These are phyloP conservation scores for Cyprinus carpio DNA, from an alignment of 2,113 vertebrate species.

Conservation along the genomic window DNA sequence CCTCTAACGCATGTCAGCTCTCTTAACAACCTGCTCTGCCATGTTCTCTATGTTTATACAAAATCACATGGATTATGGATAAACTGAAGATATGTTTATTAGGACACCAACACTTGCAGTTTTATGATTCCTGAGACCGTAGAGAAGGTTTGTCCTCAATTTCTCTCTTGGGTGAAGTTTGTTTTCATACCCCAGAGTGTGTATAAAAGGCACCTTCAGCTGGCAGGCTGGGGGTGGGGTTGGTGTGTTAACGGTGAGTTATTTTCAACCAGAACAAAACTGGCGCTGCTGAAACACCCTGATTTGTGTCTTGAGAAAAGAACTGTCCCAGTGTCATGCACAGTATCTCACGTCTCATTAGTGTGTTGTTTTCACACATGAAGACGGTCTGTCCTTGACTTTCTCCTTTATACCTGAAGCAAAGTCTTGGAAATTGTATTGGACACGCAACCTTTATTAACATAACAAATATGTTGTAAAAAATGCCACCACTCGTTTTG, in stretches of 20 bases:
- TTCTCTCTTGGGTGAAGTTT: constrained; percentile 50
- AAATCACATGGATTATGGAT: background rate
- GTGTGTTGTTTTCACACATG: too few relatives aligned
- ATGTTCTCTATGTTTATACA: background rate
- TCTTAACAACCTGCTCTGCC: background rate
- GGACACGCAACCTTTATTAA: background rate
- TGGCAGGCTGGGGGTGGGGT: constrained; percentile 21
- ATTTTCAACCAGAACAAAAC: constrained; percentile 53
- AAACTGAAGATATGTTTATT: background rate
- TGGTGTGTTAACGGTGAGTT: constrained; percentile 26
- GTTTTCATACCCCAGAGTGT: constrained; percentile 16
- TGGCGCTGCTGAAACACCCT: constrained; percentile 31
- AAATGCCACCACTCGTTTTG: background rate
- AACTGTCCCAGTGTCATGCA: constrained; percentile 7
- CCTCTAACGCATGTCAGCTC: constrained; percentile 18
- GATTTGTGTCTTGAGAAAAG: constrained; percentile 31
- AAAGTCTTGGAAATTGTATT: background rate
- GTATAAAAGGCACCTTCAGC: constrained; percentile 59
- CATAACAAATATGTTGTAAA: background rate
- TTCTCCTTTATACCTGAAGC: too few relatives aligned
- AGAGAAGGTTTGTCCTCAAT: constrained; percentile 49
- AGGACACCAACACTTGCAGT: background rate
- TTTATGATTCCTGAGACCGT: constrained; percentile 18
- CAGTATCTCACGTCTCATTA: background rate
- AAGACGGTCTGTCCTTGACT: too few relatives aligned